Percentiles rank a stretch among this genome's conserved stretches.
Evolutionary conservation across 2,888 invertebrate species (phyloP).

Genomic region (Ephialtes manifestator): DNA sequence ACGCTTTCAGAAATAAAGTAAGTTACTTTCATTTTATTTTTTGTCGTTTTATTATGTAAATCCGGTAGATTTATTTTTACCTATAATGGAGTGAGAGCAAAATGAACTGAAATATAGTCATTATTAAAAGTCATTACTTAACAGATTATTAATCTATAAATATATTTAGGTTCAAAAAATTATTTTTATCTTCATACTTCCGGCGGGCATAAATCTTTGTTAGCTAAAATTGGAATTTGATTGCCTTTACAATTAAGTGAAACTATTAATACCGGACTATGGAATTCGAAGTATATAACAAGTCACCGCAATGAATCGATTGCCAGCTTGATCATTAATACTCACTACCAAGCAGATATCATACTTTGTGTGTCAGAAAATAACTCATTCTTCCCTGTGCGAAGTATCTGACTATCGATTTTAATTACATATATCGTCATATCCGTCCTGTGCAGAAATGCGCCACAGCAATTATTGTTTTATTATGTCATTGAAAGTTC

Average conservation of each 20-base stretch:
- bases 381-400: background rate
- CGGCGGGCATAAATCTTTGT: background rate
- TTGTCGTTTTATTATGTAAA: too few species aligned
- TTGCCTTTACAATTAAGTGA: background rate
- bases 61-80: too few species aligned
- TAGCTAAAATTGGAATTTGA: background rate
- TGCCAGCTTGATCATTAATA: background rate
- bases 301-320: background rate
- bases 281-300: background rate
- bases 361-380: background rate
- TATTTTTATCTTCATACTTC: background rate
- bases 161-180: background rate
- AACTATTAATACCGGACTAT: background rate
- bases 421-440: background rate
- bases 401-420: background rate
- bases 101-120: too few species aligned
- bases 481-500: background rate
- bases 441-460: background rate
- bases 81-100: too few species aligned
- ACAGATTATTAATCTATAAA: background rate
- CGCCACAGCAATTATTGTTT: background rate
- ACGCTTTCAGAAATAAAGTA: too few species aligned
- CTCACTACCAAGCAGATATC: background rate
- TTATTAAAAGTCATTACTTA: background rate
- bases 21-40: too few species aligned